phyloP scores from a whole-genome alignment of 2,888 invertebrate genomes.

The Lycaena phlaeas region DNA sequence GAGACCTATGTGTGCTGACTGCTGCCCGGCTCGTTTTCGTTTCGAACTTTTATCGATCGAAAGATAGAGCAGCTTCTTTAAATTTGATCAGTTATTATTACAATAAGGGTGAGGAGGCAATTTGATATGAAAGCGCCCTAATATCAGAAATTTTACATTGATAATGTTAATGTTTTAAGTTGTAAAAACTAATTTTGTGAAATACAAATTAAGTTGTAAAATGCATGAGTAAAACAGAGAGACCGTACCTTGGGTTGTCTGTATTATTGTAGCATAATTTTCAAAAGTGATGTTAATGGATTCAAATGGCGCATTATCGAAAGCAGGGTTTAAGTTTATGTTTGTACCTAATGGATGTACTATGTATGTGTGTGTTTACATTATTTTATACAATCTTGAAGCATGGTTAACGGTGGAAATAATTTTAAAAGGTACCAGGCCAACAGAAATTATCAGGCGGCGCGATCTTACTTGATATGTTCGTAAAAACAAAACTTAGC shows the following conservation, averaged over 20 bases:
- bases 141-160: too few relatives aligned
- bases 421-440: conserved; percentile 27
- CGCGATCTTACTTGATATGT: conserved; percentile 25
- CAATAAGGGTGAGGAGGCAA: too few relatives aligned
- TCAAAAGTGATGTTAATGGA: conserved; percentile 3
- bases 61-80: too few relatives aligned
- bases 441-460: conserved; percentile 26
- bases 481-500: conserved; percentile 36
- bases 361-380: too few relatives aligned
- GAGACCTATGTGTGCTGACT: conserved; percentile 26
- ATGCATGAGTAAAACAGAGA: too few relatives aligned
- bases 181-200: too few relatives aligned
- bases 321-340: conserved; percentile 12
- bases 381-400: too few relatives aligned
- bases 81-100: too few relatives aligned
- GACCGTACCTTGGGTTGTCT: too few relatives aligned
- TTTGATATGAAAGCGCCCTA: background rate
- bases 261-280: background rate
- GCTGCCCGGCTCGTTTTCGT: conserved; percentile 1
- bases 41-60: conserved; percentile 3
- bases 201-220: too few relatives aligned
- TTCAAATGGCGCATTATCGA: conserved; percentile 4
- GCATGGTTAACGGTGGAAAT: conserved; percentile 20
- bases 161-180: too few relatives aligned
- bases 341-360: too few relatives aligned